Conservation (phyloP, 2,797 vertebrate species). For the Saxicola maurus region DNA sequence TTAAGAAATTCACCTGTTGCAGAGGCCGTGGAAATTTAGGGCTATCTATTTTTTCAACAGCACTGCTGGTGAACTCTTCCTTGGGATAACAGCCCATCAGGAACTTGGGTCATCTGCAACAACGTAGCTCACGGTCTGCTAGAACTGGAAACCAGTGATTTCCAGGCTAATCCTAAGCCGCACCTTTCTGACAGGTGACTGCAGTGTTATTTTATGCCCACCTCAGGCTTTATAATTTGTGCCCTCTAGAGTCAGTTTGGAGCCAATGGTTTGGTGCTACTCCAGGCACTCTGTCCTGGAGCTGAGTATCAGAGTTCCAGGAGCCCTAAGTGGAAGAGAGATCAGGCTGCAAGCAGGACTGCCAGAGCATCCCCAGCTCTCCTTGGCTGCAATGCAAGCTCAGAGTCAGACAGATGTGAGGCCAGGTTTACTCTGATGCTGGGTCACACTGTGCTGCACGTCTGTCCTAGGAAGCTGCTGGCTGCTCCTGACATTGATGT, state of each 20-base stretch:
- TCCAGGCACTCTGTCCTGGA: neutral
- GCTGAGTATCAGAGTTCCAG: neutral
- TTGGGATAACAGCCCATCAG: neutral
- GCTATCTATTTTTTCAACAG: neutral
- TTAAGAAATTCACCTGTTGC: neutral
- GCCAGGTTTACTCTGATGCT: neutral
- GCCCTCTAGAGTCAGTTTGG: neutral
- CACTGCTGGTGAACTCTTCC: neutral
- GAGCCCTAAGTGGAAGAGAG: rapidly evolving
- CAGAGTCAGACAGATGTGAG: neutral
- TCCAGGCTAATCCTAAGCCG: neutral
- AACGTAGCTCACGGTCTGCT: neutral
- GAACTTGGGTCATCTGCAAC: neutral
- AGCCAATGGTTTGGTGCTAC: neutral
- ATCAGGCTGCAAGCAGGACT: neutral
- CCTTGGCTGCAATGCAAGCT: neutral
- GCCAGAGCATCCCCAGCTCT: neutral
- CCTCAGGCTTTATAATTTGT: neutral
- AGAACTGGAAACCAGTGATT: neutral
- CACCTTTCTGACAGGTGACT: neutral
- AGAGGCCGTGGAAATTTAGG: neutral
- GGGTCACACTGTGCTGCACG: neutral
- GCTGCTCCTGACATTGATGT: neutral
- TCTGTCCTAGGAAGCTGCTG: neutral
- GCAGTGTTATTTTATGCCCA: neutral